Conservation (phyloP, 2,113 vertebrate genomes). For the Chloroceryle aenea region DNA sequence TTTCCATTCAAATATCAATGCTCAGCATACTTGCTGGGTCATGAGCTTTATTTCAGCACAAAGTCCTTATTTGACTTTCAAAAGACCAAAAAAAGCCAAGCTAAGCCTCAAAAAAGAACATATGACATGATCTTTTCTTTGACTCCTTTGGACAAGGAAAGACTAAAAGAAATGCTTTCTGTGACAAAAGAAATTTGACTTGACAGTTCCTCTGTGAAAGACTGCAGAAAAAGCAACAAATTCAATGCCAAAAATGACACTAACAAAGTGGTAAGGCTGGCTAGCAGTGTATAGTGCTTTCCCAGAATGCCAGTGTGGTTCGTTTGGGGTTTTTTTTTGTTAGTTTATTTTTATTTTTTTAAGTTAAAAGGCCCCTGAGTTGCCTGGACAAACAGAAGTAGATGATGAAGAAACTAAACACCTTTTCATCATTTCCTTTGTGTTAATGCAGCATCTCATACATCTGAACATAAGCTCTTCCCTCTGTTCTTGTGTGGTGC, state of each 20-base stretch:
- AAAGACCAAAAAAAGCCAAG: neutral
- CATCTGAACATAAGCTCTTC: accelerated
- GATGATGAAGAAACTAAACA: neutral
- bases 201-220: neutral
- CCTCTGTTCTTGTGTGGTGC: neutral
- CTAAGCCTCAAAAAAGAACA: neutral
- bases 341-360: neutral
- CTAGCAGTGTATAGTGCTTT: neutral
- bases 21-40: neutral
- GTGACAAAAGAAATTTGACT: neutral
- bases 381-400: neutral
- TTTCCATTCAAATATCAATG: neutral
- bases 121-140: neutral
- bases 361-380: accelerated
- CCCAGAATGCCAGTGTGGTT: neutral
- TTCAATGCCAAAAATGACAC: neutral
- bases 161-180: neutral
- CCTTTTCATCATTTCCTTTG: neutral
- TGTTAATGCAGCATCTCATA: neutral
- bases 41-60: neutral
- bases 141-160: neutral
- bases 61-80: neutral
- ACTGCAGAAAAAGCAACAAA: neutral
- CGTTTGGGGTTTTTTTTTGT: neutral
- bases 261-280: accelerated